Evolutionary conservation across 2,888 invertebrate genomes (phyloP), one percentile per base, ranked within the genome.

Genomic region (Meteorus colon): DNA sequence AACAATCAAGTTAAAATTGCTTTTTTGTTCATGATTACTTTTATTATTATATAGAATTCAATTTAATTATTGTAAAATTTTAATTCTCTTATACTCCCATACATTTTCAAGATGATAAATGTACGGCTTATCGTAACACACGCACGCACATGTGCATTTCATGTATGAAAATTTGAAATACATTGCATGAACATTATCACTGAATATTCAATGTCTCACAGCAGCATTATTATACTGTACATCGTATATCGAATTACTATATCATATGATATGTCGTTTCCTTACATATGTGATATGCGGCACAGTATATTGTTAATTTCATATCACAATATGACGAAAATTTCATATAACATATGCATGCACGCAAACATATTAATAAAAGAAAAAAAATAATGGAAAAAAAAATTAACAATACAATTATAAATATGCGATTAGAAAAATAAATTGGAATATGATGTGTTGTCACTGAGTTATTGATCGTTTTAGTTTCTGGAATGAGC

Each of bases 221-320:
- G n/a, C n/a, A n/a, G 48, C 48, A 48, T 48, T 48, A 48, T n/a
- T 48, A 48, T 48, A 48, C 48, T 48, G 48, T 48, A 48, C n/a
- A 48, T n/a, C n/a, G 48, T 48, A 48, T 48, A 48, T 48, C 48
- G n/a, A 48, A 48, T 48, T 48, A 48, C 48, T 48, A n/a, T 48
- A 48, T 48, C 16, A 48, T 48, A 48, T 48, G 48, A n/a, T 48
- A 48, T 48, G 48, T 48, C 48, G 41, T 41, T 12, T 41, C 41
- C 41, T 41, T 41, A 41, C 41, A 41, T 41, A 12, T 10, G 12
- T 41, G 41, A 41, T 41, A 41, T 41, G 12, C 8, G 8, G 41
- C 12, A 10, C 41, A 14, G 16, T n/a, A 4, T 48, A 48, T 48
- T n/a, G n/a, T 48, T 48, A n/a, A n/a, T n/a, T 48, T 48, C 41